These are phyloP conservation scores for Lissonota sp. DNA, from an alignment of 2,888 invertebrate genomes.

Conservation along the genomic window DNA sequence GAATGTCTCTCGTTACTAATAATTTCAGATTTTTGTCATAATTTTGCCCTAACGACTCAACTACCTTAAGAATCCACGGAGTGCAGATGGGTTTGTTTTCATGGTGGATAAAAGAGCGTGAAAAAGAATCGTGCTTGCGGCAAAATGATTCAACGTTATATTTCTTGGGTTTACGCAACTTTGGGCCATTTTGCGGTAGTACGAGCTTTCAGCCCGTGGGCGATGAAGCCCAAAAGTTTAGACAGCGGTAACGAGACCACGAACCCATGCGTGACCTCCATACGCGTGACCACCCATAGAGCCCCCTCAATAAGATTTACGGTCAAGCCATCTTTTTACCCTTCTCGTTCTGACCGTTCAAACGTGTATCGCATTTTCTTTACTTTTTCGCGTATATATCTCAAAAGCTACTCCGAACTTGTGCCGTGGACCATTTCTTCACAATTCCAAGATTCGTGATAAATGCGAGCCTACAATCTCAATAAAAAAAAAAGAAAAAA, in stretches of 20 bases:
- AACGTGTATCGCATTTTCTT: neutral
- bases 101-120: too few species aligned
- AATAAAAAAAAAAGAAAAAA: neutral
- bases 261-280: slow-evolving; percentile 31
- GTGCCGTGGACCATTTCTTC: neutral
- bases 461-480: neutral
- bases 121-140: neutral
- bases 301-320: slow-evolving; percentile 28
- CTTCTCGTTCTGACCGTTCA: neutral
- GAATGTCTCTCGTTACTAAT: too few species aligned
- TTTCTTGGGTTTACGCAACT: neutral
- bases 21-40: too few species aligned
- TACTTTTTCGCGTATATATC: neutral
- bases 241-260: slow-evolving; percentile 17
- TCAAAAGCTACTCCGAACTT: neutral
- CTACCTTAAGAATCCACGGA: neutral
- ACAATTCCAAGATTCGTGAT: neutral
- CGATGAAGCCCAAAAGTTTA: slow-evolving; percentile 17
- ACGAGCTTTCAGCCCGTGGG: too few species aligned
- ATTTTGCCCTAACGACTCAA: too few species aligned
- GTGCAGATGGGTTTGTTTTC: too few species aligned
- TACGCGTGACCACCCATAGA: slow-evolving; percentile 10
- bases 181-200: slow-evolving; percentile 2
- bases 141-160: neutral
- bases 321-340: neutral